Conservation (phyloP, 2,797 vertebrate species). For the Taeniopygia guttata region DNA sequence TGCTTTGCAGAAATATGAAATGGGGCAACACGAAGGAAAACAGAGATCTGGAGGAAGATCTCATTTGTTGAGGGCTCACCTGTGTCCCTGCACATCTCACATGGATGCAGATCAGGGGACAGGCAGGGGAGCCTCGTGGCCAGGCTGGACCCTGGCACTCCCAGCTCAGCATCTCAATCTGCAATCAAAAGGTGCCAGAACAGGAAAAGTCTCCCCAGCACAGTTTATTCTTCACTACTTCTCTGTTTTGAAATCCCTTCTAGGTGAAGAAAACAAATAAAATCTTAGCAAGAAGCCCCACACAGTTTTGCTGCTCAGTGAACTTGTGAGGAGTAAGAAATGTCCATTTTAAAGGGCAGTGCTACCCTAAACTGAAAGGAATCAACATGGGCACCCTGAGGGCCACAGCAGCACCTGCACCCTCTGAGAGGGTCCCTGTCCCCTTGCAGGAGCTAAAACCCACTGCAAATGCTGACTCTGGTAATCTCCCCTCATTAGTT, state of each 20-base stretch:
- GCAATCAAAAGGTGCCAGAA: background rate
- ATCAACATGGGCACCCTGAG: rapidly evolving
- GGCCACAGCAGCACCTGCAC: background rate
- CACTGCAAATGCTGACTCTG: background rate
- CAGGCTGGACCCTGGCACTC: background rate
- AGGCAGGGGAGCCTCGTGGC: background rate
- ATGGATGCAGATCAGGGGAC: background rate
- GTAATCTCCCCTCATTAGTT: background rate
- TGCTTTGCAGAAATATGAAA: background rate
- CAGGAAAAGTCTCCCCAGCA: rapidly evolving
- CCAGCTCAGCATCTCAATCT: background rate
- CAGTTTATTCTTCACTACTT: rapidly evolving
- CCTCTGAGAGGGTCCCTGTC: rapidly evolving
- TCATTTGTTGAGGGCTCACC: background rate
- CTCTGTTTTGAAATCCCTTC: background rate
- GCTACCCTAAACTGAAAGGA: background rate
- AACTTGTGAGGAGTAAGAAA: background rate
- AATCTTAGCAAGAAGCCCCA: background rate
- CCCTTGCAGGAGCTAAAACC: background rate
- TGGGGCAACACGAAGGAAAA: rapidly evolving
- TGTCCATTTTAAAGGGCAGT: background rate
- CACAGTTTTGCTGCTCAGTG: background rate
- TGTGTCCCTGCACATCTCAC: background rate
- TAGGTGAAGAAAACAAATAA: background rate
- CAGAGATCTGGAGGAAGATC: background rate